Evolutionary conservation across 2,113 vertebrate genomes (phyloP).

Genomic region (Cyphotilapia sp.): DNA sequence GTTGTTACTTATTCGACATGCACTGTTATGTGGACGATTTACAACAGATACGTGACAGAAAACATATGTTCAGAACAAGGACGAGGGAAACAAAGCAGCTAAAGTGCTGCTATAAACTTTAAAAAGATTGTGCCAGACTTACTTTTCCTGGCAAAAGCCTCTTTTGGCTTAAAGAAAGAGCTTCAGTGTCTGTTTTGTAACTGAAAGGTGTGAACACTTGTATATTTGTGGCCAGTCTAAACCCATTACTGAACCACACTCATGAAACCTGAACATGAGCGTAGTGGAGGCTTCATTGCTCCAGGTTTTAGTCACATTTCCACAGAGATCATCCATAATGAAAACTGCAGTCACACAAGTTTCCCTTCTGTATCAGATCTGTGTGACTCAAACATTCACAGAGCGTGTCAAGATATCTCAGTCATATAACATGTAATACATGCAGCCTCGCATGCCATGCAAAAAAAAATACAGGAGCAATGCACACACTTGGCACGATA

Average conservation of each 20-base stretch:
- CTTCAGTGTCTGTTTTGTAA: background rate
- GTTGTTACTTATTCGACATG: background rate
- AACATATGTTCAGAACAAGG: background rate
- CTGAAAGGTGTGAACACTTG: background rate
- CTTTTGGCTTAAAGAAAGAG: background rate
- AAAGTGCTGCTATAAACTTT: background rate
- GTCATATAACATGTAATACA: background rate
- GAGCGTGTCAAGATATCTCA: background rate
- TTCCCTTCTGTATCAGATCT: background rate
- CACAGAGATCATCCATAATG: background rate
- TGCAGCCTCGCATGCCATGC: rapidly evolving
- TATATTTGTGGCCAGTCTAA: background rate
- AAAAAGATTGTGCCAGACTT: rapidly evolving
- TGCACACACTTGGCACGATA: background rate
- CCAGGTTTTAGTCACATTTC: background rate
- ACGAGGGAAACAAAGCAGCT: background rate
- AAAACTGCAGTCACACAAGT: background rate
- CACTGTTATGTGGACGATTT: background rate
- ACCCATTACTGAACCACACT: background rate
- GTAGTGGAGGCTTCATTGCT: rapidly evolving
- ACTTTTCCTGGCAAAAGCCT: rapidly evolving
- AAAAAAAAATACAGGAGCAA: rapidly evolving
- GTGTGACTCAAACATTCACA: background rate
- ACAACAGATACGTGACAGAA: background rate
- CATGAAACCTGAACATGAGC: rapidly evolving